Percentiles rank a stretch among this genome's conserved stretches.
Evolutionary conservation across 2,113 vertebrate genomes (phyloP).

Genomic region (Felis chaus): DNA sequence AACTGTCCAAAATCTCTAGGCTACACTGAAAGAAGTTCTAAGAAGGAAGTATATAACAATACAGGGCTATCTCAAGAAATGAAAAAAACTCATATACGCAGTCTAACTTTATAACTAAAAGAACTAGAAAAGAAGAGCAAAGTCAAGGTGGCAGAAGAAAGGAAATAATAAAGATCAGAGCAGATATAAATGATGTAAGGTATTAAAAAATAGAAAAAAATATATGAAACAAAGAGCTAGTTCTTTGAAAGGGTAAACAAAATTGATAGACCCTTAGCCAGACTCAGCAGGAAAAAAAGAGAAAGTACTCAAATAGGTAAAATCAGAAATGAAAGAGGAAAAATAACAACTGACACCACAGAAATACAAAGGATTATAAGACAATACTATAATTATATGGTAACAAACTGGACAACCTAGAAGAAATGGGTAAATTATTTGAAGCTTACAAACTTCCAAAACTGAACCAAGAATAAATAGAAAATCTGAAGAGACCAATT

Average conservation of each 20-base stretch:
- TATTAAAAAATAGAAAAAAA: neutral
- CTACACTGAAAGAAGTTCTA: neutral
- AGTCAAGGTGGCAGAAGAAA: neutral
- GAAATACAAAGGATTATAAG: neutral
- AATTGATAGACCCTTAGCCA: neutral
- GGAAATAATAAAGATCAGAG: neutral
- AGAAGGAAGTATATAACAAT: neutral
- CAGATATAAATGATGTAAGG: neutral
- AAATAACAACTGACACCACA: neutral
- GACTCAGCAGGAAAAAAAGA: neutral
- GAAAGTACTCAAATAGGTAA: neutral
- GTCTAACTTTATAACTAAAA: neutral
- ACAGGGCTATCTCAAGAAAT: neutral
- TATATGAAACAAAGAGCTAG: neutral
- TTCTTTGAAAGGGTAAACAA: neutral
- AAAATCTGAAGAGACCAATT: neutral
- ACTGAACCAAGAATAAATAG: neutral
- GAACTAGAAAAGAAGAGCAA: neutral
- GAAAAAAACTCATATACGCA: neutral
- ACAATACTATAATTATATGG: neutral
- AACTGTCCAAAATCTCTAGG: neutral
- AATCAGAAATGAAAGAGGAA: neutral
- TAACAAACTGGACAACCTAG: neutral
- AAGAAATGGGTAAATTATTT: neutral
- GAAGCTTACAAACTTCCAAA: neutral